Base-by-base conservation (phyloP, 2,888 invertebrate genomes). In the Tineola bisselliella region DNA sequence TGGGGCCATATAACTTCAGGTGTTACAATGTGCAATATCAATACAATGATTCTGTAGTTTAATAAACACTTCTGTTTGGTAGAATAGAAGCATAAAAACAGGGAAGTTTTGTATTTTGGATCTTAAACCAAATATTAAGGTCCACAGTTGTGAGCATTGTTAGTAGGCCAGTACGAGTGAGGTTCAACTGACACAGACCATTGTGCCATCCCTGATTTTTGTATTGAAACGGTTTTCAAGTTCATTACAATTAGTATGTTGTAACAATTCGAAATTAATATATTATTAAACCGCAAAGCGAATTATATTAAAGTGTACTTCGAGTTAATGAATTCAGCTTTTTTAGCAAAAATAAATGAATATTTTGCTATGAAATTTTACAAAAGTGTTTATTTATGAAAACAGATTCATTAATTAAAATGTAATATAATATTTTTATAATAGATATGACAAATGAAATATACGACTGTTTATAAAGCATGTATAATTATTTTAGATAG, bases 401-500 rank as follows among this genome's bases (percentile, higher is more conserved):
- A 25, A 25, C 25, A 25, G 25, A 25, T 25, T 25, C 25, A 25
- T 25, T 25, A 4, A 4, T 25, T 25, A 25, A 25, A 25, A 25
- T 25, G 25, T 25, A 25, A 25, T 25, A 25, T 25, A 25, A 4
- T 25, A 6, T 38, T 38, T 38, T 38, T 38, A 38, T 6, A 38
- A 38, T 38, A 38, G 38, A 38, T 38, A n/a, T 38, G 38, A 38
- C 38, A 38, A 38, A 38, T 38, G 2, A 48, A 17, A 5, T 10
- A n/a, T n/a, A n/a, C n/a, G 4, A n/a, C 48, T 48, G 48, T 48
- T 48, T 48, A 11, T 15, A 18, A 15, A 48, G 10, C 38, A 38
- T 10, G 10, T 10, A 38, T 12, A 38, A 17, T n/a, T 18, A 48
- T 48, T 48, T 56, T 18, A 67, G 75, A 79, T 74, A 79, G 76